Percentiles rank a stretch among this genome's conserved stretches.
Evolutionary conservation across 2,113 vertebrate genomes (phyloP).

Genomic region (Gasterosteus nipponicus): DNA sequence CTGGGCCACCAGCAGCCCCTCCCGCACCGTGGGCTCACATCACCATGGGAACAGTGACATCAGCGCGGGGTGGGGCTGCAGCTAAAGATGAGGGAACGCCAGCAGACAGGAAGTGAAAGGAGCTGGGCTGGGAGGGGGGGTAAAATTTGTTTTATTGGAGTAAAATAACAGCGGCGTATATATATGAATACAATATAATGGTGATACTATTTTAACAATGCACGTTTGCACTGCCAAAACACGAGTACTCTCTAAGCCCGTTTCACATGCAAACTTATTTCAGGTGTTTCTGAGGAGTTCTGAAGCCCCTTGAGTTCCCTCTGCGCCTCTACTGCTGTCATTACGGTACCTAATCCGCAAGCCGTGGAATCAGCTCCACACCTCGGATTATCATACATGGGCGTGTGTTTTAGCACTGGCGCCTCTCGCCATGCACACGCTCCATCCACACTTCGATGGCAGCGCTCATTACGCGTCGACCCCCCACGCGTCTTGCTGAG

Average conservation of each 20-base stretch:
- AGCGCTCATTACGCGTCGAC: conserved; percentile 26
- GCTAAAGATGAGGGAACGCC: conserved; percentile 1
- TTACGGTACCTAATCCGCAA: conserved; percentile 52
- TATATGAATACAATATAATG: neutral
- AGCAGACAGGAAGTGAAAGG: neutral
- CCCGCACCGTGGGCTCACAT: conserved; percentile 2
- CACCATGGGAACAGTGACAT: conserved; percentile 68
- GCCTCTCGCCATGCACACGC: neutral
- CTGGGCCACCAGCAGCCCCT: conserved; percentile 3
- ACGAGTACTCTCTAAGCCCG: neutral
- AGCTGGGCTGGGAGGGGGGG: neutral
- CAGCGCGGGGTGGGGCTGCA: conserved; percentile 30
- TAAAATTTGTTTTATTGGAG: neutral
- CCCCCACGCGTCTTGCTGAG: conserved; percentile 42
- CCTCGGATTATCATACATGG: neutral
- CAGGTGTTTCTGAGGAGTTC: neutral
- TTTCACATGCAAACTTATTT: neutral
- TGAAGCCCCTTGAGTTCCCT: neutral
- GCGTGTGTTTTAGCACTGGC: neutral
- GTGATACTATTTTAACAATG: neutral
- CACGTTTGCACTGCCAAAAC: no score
- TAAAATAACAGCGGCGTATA: neutral
- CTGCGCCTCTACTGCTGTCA: conserved; percentile 30
- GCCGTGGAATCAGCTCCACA: neutral
- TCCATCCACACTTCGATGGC: conserved; percentile 50